Evolutionary conservation across 2,113 vertebrate genomes (phyloP), one percentile per base, ranked within the genome.

Genomic region (Stegastes partitus): DNA sequence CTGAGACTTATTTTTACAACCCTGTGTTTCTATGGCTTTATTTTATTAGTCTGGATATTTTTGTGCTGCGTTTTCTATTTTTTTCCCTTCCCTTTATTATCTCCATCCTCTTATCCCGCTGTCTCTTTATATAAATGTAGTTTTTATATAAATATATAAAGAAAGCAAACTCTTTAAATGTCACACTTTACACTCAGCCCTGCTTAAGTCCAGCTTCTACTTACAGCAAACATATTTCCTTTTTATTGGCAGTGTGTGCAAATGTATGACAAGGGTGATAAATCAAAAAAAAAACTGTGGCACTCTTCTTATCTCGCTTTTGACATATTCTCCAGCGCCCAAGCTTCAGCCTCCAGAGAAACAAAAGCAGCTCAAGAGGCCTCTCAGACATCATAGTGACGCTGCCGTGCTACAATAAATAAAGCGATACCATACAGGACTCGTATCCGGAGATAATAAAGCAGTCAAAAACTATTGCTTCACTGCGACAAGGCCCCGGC

Each of bases 231-330:
- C 70, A 44, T 50, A 63, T 67, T 75, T 57, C 49, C 21, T 21
- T 44, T 86, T 73, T 61, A 37, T 25, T 49, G 73, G 67, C 62
- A 56, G 37, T 16, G 23, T 21, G 61, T 70, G 63, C 54, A 77
- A 83, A 67, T 70, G 21, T 62, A 45, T 79, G 81, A 81, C 77
- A 77, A 54, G 51, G 63, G 25, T 59, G 77, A 91, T 81, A 74
- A 88, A 87, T 86, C 59, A 86, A 68, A 87, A 87, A 56, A 86
- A 68, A 87, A 87, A 56, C 34, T 5, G 15, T 68, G 74, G 58
- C 47, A 53, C 64, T 63, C 77, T 31, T 85, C 62, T 71, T 77
- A 78, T 87, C 79, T 85, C 39, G 5, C 28, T 65, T 71, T 80
- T 84, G 68, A 85, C 81, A 88, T 54, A 59, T 84, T 76, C 74